Base-by-base conservation (phyloP, 2,113 vertebrate species). In the Pimephales promelas region DNA sequence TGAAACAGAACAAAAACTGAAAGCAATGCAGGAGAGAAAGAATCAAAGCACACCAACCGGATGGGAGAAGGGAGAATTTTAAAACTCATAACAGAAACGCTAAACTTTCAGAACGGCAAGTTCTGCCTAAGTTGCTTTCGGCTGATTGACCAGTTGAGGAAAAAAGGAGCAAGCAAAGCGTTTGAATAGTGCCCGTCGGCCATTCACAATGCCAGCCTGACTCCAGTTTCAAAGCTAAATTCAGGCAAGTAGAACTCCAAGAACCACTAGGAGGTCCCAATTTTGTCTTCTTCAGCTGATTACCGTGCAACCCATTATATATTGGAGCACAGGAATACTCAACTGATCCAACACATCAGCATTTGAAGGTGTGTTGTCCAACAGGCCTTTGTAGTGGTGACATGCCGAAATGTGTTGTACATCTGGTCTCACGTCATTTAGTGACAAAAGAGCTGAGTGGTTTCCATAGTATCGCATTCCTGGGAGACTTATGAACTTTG, bases 11-110 rank as follows among this genome's bases (percentile, higher is more conserved):
- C 91, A 95, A 96, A 95, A 95, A 96, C 94, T 93, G 93, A 92
- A 91, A 92, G 90, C 93, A 94, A 92, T 89, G 64, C 93, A 90
- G 90, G 86, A 73, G 80, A 85, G 80, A 85, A 93, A 93, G 86
- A 91, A 94, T 95, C 93, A 95, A 95, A 95, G 93, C 90, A 85
- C 89, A 86, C 13, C 88, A 93, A 96, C 93, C 94, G 91, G 96
- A 86, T 82, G 75, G 85, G 76, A 54, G 68, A 77, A 79, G 57
- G 47, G 75, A 80, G 54, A 83, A 87, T 70, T 83, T 91, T 76
- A 84, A 91, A 71, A 91, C 72, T 83, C 89, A 59, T 88, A 92
- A 92, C 90, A 89, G 92, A 84, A 92, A 92, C 87, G 87, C 86
- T 79, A 81, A 79, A 59, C 72, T 68, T 70, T 74, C 43, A 28